phyloP scores from a whole-genome alignment of 1,140 invertebrate genomes.

The Carposina sasakii region DNA sequence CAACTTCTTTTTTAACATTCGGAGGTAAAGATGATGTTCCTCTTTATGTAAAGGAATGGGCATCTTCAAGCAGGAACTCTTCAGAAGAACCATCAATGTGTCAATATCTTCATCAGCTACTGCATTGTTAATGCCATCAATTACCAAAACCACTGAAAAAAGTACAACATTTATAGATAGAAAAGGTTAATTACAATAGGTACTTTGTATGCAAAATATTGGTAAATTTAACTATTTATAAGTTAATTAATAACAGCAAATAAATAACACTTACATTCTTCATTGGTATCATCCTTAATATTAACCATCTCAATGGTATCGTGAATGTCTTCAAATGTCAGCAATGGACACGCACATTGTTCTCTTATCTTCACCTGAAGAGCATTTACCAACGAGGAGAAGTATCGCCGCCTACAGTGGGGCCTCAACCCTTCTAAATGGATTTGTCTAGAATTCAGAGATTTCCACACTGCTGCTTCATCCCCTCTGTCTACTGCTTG shows the following conservation, averaged over 20 bases:
- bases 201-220: too few relatives aligned
- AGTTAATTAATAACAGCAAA: too few relatives aligned
- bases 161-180: too few relatives aligned
- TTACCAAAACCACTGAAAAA: slow-evolving; percentile 68
- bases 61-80: slow-evolving; percentile 74
- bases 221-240: too few relatives aligned
- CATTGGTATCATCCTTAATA: slow-evolving; percentile 73
- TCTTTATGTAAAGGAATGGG: slow-evolving; percentile 67
- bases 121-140: slow-evolving; percentile 74
- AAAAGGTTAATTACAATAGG: too few relatives aligned
- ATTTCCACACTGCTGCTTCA: slow-evolving; percentile 71
- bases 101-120: slow-evolving; percentile 73
- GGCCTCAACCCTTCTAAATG: slow-evolving; percentile 47
- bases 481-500: slow-evolving; percentile 77
- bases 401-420: slow-evolving; percentile 74
- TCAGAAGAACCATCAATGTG: slow-evolving; percentile 69
- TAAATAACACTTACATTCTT: slow-evolving; percentile 72
- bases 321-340: slow-evolving; percentile 82
- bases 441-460: slow-evolving; percentile 59
- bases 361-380: slow-evolving; percentile 73
- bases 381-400: slow-evolving; percentile 67
- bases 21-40: slow-evolving; percentile 76
- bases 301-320: slow-evolving; percentile 81
- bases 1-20: slow-evolving; percentile 75
- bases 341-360: slow-evolving; percentile 72